phyloP scores from a whole-genome alignment of 2,113 vertebrate genomes.

The Dasyprocta punctata region DNA sequence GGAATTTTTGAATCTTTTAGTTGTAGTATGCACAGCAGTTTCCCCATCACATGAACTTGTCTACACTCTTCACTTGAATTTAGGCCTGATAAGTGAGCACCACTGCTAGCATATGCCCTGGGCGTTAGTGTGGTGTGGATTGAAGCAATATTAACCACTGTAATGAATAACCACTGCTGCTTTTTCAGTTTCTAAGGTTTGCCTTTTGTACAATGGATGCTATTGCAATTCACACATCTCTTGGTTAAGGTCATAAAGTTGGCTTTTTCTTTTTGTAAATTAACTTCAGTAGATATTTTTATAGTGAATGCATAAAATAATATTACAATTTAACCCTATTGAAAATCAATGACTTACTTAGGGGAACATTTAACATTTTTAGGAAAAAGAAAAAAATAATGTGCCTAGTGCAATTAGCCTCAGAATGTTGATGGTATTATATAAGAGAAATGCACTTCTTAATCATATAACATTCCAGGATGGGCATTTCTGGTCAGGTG shows the following conservation, averaged over 20 bases:
- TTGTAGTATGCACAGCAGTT: neutral
- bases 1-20: neutral
- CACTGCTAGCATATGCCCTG: neutral
- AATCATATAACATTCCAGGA: neutral
- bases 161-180: neutral
- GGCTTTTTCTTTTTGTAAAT: slow-evolving; percentile 51
- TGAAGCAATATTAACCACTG: neutral
- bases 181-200: neutral
- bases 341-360: slow-evolving; percentile 35
- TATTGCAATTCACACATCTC: neutral
- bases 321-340: slow-evolving; percentile 20
- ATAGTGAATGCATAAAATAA: neutral
- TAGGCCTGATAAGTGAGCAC: neutral
- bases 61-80: neutral
- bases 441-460: neutral
- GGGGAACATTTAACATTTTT: neutral
- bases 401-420: neutral
- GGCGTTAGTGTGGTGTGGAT: neutral
- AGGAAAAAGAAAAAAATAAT: neutral
- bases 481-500: neutral
- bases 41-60: neutral
- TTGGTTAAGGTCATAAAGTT: slow-evolving; percentile 22
- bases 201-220: neutral
- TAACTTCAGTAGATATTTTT: slow-evolving; percentile 40
- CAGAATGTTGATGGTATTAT: neutral